These are phyloP conservation scores for Oopsacas minuta DNA, from an alignment of 37 sponge, comb jelly and placozoan species.

Conservation along the genomic window DNA sequence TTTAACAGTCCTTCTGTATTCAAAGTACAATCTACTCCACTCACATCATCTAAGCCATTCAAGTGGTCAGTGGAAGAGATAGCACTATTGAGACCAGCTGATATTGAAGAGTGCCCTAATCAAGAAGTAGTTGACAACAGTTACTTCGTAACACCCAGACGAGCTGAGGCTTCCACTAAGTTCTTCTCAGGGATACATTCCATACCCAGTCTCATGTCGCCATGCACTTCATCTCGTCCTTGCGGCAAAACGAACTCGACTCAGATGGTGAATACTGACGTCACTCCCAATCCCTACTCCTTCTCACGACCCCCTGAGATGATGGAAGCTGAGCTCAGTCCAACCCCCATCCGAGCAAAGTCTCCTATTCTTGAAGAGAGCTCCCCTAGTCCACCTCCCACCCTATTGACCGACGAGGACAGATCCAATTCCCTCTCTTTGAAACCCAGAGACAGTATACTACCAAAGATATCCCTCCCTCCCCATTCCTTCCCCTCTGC, in stretches of 20 bases:
- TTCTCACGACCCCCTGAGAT: constrained; percentile 11
- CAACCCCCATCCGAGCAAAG: neutral
- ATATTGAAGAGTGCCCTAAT: neutral
- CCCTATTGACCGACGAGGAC: no score
- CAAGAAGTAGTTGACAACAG: constrained; percentile 3
- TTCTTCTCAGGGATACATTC: neutral
- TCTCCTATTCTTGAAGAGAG: neutral
- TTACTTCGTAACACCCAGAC: neutral
- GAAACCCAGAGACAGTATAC: neutral
- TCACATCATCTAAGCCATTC: neutral
- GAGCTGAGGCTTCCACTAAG: constrained; percentile 6
- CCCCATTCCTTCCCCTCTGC: neutral
- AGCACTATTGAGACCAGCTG: neutral
- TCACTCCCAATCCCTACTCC: neutral
- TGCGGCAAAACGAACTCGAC: neutral
- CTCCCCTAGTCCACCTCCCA: no score
- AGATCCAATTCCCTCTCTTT: neutral
- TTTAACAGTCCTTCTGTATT: constrained; percentile 17
- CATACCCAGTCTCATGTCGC: neutral
- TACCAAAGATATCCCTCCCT: no score
- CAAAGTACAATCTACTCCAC: neutral
- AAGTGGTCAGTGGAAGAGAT: constrained; percentile 1
- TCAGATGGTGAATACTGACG: no score
- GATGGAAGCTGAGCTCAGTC: neutral
- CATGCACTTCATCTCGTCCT: neutral